These are phyloP conservation scores for Cantharis nigra DNA, from an alignment of 2,888 invertebrate species.

Conservation along the genomic window DNA sequence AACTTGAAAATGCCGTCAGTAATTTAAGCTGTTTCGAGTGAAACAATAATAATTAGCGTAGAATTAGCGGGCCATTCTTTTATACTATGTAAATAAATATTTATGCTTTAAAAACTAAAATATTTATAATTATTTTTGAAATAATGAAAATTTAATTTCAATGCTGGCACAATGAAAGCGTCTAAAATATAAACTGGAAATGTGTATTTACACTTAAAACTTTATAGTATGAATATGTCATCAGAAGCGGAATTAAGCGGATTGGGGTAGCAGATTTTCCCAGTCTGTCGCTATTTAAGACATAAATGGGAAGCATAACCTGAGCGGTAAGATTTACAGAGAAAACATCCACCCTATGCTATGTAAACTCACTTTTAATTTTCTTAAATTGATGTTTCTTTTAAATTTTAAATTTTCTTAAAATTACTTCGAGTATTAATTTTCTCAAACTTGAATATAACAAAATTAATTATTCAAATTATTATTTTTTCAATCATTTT, in stretches of 20 bases:
- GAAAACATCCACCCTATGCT: not conserved
- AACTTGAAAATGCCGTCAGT: not conserved
- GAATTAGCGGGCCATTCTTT: not conserved
- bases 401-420: not conserved
- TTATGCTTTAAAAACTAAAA: not conserved
- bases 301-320: not conserved
- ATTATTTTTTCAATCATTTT: not conserved
- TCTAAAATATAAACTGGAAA: conserved; percentile 8
- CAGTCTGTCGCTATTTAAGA: not conserved
- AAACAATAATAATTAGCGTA: not conserved
- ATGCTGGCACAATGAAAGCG: not conserved
- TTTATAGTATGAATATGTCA: conserved; percentile 12
- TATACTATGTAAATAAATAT: too few species aligned
- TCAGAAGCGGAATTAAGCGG: conserved; percentile 19
- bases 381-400: not conserved
- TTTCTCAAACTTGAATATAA: not conserved
- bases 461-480: not conserved
- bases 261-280: conserved; percentile 13
- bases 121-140: not conserved
- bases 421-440: not conserved
- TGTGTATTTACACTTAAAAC: conserved; percentile 1
- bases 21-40: not conserved
- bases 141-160: not conserved
- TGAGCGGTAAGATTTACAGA: not conserved
- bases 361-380: not conserved